Evolutionary conservation across 2,888 invertebrate species (phyloP), one percentile per base, ranked within the genome.

Genomic region (Melinopterus prodromus): DNA sequence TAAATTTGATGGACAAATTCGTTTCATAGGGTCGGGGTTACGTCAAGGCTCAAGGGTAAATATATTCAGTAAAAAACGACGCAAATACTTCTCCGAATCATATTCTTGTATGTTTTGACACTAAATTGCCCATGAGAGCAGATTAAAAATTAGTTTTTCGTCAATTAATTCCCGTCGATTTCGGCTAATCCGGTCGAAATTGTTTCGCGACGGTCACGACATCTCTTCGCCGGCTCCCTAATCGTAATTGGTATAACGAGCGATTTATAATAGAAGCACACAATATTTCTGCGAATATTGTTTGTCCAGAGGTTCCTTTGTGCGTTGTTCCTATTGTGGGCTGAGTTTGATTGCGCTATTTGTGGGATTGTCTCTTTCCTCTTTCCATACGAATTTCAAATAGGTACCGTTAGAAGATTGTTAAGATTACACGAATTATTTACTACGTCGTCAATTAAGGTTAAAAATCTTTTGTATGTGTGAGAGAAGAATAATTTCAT

Each of bases 1-100:
- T 35, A 74, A 74, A 74, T 36, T 74, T 74, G 74, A 35, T 74
- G 74, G 74, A 74, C 74, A 74, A 74, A 74, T 74, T 74, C 35
- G 74, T 74, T 74, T 15, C 36, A 74, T 12, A 12, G 53, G 53
- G 9, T 53, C 53, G 26, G 26, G 26, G 26, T 26, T 26, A 26
- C 26, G 26, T 26, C 26, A 26, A 26, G 26, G 26, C 26, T 26
- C 26, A 26, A 26, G 26, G 26, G 26, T 26, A 26, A 26, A 26
- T 26, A 26, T 26, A 26, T 26, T 26, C 26, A 2, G 26, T 26
- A 26, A 26, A 26, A 26, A 26, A 26, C 26, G 26, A 26, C 1
- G 26, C 1, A 26, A 26, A 3, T 26, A 26, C 26, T 26, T 26
- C 3, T 26, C 26, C 1, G 26, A 26, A 26, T 26, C 26, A 26